Evolutionary conservation across 2,797 vertebrate species (phyloP), one percentile per base, ranked within the genome.

Genomic region (Martes flavigula): DNA sequence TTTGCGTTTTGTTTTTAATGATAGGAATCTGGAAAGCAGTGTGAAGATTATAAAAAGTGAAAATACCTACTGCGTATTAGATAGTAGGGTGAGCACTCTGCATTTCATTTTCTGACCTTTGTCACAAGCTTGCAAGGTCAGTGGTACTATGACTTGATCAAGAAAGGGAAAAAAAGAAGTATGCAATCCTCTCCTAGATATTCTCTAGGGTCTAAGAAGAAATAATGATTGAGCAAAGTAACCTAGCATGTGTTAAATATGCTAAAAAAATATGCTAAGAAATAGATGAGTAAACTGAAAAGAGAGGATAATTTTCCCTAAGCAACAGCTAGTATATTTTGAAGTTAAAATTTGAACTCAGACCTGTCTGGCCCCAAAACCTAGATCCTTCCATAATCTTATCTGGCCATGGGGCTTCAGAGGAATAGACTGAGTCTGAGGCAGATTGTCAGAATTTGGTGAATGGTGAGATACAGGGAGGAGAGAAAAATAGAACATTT

Each of bases 1-100:
- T 51, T 73, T 96, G 38, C 58, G 25, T 86, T 96, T 90, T 82
- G 25, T 94, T 84, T 92, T 90, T 72, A 58, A 78, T 64, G 68
- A 70, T 32, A 25, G 27, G 81, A 72, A 77, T 43, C 58, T 83
- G 27, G 14, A 73, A 92, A 89, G 82, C 66, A 70, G 5, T 79
- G 27, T 58, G 46, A 96, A 18, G 14, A 25, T 40, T 77, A 54
- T 94, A 48, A 3, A 35, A 81, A 66, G 75, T 87, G 13, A 81
- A 91, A 84, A 43, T 18, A 66, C 48, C 21, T 73, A 10, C 12
- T 25, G 0, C 79, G 8, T 58, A 17, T 78, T 86, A 77, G 43
- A 87, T 23, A 68, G 58, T n/a, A 60, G 12, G 0, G 0, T 7
- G 0, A 48, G n/a, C 17, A 14, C 9, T 90, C 35, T 30, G 32